Percentiles rank a stretch among this genome's conserved stretches.
Conservation (phyloP, 2,888 invertebrate species). For the Apodemia duryi region DNA sequence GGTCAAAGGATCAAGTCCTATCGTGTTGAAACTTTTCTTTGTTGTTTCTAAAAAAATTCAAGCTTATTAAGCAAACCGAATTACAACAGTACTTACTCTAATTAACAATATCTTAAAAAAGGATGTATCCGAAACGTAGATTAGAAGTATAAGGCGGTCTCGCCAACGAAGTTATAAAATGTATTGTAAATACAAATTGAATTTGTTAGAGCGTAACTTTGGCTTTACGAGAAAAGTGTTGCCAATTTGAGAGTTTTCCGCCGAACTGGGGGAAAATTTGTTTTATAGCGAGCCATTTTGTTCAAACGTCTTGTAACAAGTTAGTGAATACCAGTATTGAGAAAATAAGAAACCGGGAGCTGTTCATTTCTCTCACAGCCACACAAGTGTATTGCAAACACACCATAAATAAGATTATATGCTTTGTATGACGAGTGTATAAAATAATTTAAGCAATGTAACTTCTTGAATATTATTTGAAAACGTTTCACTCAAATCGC, state of each 20-base stretch:
- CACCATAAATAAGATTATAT: not conserved
- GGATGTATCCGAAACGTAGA: not conserved
- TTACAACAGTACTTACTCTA: too few species aligned
- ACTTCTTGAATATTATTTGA: not conserved
- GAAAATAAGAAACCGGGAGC: not conserved
- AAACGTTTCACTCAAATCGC: not conserved
- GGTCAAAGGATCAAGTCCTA: too few species aligned
- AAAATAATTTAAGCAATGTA: too few species aligned
- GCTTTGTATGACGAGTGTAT: not conserved
- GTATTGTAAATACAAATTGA: constrained; percentile 10
- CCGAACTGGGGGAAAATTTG: constrained; percentile 1
- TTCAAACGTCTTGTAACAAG: not conserved
- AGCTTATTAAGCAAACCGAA: too few species aligned
- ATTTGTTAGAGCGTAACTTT: constrained; percentile 2
- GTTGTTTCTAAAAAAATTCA: too few species aligned
- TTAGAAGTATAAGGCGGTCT: not conserved
- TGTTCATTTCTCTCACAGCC: not conserved
- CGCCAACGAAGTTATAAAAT: not conserved
- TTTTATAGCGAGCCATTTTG: constrained; percentile 3
- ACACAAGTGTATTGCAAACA: not conserved
- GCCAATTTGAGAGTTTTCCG: constrained; percentile 10
- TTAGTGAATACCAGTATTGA: not conserved
- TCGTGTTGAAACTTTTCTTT: too few species aligned
- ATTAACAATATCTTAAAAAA: too few species aligned
- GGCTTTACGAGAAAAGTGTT: constrained; percentile 8